A percentile compares a stretch with the other conserved stretches of the same genome.
phyloP scores from a whole-genome alignment of 2,888 invertebrate genomes.

The Archaeoteleia sp. region DNA sequence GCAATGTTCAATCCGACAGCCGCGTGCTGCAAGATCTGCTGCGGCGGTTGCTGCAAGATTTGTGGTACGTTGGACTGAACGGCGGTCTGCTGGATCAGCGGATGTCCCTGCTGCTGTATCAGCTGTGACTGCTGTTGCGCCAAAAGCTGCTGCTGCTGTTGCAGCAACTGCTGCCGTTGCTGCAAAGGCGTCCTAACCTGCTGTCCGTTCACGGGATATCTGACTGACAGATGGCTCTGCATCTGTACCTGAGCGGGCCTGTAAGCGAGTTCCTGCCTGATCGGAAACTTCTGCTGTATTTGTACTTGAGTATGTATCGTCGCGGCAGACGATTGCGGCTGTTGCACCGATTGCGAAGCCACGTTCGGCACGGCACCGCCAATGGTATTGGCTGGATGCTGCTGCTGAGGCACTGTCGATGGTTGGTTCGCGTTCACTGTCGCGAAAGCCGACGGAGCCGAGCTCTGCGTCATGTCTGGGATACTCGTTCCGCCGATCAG shows the following conservation, averaged over 20 bases:
- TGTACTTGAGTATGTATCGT: constrained; percentile 69
- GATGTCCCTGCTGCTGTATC: constrained; percentile 7
- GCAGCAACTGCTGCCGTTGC: constrained; percentile 59
- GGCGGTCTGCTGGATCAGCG: background rate
- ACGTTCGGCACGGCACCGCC: constrained; percentile 51
- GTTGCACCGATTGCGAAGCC: constrained; percentile 52
- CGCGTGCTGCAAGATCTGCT: constrained; percentile 57
- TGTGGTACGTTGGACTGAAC: background rate
- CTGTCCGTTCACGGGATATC: constrained; percentile 71
- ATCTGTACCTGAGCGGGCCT: constrained; percentile 62
- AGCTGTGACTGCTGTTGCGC: constrained; percentile 60
- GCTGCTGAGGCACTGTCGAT: constrained; percentile 67
- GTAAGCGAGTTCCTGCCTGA: constrained; percentile 68
- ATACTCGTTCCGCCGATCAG: constrained; percentile 63
- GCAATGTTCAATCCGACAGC: constrained; percentile 62
- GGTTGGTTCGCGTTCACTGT: constrained; percentile 67
- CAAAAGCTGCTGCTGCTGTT: constrained; percentile 62
- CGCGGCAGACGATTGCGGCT: constrained; percentile 42
- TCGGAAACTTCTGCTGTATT: constrained; percentile 71
- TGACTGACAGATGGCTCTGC: constrained; percentile 62
- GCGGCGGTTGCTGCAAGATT: constrained; percentile 56
- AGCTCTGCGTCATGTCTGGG: constrained; percentile 59
- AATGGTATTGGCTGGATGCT: constrained; percentile 53
- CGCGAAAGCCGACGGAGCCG: constrained; percentile 70
- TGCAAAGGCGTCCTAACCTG: constrained; percentile 61